Evolutionary conservation across 2,113 vertebrate genomes (phyloP), one percentile per base, ranked within the genome.

Genomic region (Lophius piscatorius): DNA sequence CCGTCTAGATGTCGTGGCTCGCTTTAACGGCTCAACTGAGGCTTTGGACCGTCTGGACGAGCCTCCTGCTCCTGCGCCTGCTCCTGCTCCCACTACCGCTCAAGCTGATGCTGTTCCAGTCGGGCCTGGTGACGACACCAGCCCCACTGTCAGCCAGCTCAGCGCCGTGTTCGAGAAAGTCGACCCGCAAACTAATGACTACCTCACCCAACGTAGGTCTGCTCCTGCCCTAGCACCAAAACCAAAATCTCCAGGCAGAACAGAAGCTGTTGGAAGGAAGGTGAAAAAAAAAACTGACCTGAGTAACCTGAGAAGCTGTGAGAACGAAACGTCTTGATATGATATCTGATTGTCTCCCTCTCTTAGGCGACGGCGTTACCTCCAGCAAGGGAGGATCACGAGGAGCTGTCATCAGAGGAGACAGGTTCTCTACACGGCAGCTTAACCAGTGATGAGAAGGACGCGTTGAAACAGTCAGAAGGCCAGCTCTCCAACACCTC

Each of bases 11-110:
- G 96, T 98, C 14, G 95, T 98, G 68, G 96, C 96, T 55, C 91
- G 94, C 38, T 99, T 99, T 74, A 97, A 97, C 0, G 96, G 97
- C n/a, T 98, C 96, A 82, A 98, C 95, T 0, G 97, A 99, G 83
- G 94, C 96, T 0, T 63, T 99, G 79, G 97, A 99, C 88, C 92
- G 95, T 56, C 88, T 98, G 65, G 97, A 98, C 16, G 77, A 86
- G 31, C 74, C 70, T 0, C 81, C 83, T 0, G 63, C 88, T 91
- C 92, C 75, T 70, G 18, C 33, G n/a, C 49, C 74, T 1, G 7
- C 88, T 2, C 58, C 74, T 0, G 69, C 88, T 1, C 68, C 80
- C 0, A 69, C 88, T 90, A 85, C 81, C 75, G 2, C 56, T 47
- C 23, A 74, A 0, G 46, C 94, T 36, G 76, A 67, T 1, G 28